Evolutionary conservation across 2,888 invertebrate species (phyloP).

Genomic region (Amphipyra berbera): DNA sequence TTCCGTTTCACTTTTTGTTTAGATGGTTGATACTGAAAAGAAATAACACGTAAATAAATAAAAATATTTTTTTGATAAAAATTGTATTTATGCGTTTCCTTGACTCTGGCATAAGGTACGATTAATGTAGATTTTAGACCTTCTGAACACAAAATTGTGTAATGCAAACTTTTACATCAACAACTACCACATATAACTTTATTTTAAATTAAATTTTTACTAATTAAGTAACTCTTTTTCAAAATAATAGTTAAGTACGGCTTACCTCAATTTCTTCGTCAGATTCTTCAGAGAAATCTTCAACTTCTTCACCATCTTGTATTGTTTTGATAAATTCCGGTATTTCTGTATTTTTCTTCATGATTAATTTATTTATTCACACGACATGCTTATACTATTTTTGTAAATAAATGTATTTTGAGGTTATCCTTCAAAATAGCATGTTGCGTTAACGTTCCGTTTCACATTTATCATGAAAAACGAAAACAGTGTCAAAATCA

Average conservation of each 20-base stretch:
- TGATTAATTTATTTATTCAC: slow-evolving; percentile 51
- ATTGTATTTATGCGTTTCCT: no score
- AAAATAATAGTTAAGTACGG: not conserved
- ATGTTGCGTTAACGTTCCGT: slow-evolving; percentile 54
- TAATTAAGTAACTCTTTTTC: no score
- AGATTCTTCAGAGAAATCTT: slow-evolving; percentile 94
- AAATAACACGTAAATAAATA: slow-evolving; percentile 18
- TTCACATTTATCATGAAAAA: slow-evolving; percentile 1
- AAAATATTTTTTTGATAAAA: no score
- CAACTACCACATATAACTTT: no score
- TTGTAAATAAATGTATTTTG: slow-evolving; percentile 53
- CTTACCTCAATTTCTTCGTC: slow-evolving; percentile 94
- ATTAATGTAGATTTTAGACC: no score
- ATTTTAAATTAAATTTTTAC: no score
- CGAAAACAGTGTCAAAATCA: no score
- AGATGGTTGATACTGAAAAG: slow-evolving; percentile 94
- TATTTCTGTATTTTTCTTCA: slow-evolving; percentile 72
- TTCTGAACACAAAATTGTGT: no score
- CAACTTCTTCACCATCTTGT: slow-evolving; percentile 94
- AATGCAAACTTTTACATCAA: no score
- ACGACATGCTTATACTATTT: slow-evolving; percentile 39
- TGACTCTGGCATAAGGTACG: no score
- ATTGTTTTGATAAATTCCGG: slow-evolving; percentile 95
- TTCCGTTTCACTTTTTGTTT: slow-evolving; percentile 93
- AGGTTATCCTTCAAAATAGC: slow-evolving; percentile 74